Conservation (phyloP, 2,797 vertebrate genomes). For the Sylvilagus floridanus region DNA sequence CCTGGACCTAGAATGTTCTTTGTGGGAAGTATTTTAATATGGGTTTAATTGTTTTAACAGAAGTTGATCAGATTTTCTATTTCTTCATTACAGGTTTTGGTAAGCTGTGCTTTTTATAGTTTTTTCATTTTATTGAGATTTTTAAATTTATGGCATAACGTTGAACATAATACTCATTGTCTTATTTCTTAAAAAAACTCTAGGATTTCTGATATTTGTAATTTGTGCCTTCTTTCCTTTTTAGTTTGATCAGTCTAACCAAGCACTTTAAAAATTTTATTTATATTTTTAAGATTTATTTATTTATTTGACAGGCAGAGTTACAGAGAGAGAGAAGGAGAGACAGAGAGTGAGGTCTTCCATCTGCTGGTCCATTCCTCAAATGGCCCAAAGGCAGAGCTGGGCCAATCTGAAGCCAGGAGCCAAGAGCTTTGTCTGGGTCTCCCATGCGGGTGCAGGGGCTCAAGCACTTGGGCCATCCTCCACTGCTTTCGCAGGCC, state of each 20-base stretch:
- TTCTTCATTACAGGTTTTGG: constrained; percentile 21
- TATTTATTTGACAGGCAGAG: too few species aligned
- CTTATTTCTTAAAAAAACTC: not conserved
- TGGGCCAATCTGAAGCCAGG: too few species aligned
- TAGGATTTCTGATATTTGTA: not conserved
- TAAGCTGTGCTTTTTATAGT: constrained; percentile 11
- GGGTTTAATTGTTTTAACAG: constrained; percentile 27
- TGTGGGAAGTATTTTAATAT: constrained; percentile 1
- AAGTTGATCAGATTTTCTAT: not conserved
- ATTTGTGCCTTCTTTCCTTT: constrained; percentile 11
- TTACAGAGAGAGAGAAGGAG: too few species aligned
- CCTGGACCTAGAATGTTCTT: not conserved
- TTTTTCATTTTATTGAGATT: constrained; percentile 19
- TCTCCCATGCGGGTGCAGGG: too few species aligned
- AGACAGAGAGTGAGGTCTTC: too few species aligned
- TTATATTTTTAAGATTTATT: too few species aligned
- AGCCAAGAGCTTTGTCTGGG: too few species aligned
- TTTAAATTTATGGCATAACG: constrained; percentile 8
- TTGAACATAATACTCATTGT: not conserved
- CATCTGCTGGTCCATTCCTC: too few species aligned
- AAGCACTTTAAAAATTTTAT: too few species aligned
- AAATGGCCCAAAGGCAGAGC: too few species aligned
- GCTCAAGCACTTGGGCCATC: too few species aligned
- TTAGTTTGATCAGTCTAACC: not conserved
- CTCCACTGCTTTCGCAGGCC: too few species aligned